Evolutionary conservation across 64 coral and sea anemone species (phyloP).

Genomic region (Anthopleura sola): DNA sequence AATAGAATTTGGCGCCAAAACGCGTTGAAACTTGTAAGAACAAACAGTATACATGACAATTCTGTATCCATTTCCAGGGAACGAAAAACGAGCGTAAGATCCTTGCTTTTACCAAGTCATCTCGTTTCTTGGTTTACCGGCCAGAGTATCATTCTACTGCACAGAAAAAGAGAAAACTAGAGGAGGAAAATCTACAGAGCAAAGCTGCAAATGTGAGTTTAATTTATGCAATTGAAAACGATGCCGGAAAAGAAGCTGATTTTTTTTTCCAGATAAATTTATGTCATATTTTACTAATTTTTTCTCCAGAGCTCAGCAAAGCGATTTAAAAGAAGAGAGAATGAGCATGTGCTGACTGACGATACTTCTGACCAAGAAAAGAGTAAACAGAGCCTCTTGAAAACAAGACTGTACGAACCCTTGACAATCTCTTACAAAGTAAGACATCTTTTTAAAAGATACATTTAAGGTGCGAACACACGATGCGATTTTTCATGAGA

Average conservation of each 20-base stretch:
- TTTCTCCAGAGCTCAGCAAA: neutral
- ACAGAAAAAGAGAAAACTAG: constrained; percentile 6
- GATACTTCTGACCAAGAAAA: neutral
- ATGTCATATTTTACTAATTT: neutral
- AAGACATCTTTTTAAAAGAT: neutral
- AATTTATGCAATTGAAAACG: too few relatives aligned
- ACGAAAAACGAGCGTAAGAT: constrained; percentile 45
- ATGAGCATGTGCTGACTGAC: neutral
- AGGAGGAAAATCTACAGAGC: neutral
- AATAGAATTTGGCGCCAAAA: too few relatives aligned
- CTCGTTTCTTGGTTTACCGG: constrained; percentile 25
- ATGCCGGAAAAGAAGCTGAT: too few relatives aligned
- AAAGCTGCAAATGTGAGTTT: constrained; percentile 3
- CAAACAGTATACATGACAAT: neutral
- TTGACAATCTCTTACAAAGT: constrained; percentile 1
- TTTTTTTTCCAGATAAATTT: neutral
- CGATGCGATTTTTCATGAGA: too few relatives aligned
- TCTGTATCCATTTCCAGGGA: constrained; percentile 7
- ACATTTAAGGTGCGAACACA: too few relatives aligned
- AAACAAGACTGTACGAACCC: neutral
- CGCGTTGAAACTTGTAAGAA: too few relatives aligned
- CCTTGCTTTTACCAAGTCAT: constrained; percentile 25
- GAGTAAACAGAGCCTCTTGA: neutral
- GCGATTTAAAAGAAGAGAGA: neutral
- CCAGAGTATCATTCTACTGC: neutral